Conservation (phyloP, 2,888 invertebrate species). For the Callimorpha dominula region DNA sequence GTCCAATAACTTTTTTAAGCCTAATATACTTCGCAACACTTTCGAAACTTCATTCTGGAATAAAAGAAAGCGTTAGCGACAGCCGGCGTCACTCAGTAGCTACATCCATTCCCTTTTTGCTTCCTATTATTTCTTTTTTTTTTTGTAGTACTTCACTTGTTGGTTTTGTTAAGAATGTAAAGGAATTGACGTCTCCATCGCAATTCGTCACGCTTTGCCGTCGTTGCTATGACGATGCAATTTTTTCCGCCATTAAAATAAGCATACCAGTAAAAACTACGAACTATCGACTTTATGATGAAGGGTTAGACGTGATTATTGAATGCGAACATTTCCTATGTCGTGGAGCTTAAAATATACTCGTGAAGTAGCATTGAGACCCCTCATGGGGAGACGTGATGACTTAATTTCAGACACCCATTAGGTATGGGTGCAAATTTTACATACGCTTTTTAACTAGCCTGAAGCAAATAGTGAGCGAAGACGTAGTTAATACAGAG, state of each 20-base stretch:
- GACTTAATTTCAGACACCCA: slow-evolving; percentile 78
- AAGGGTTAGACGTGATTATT: slow-evolving; percentile 35
- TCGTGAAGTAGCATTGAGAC: slow-evolving; percentile 67
- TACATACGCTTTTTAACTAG: slow-evolving; percentile 54
- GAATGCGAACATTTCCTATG: slow-evolving; percentile 23
- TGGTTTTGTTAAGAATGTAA: slow-evolving; percentile 81
- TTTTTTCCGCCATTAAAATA: slow-evolving; percentile 73
- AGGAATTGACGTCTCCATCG: slow-evolving; percentile 82
- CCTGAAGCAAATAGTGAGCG: slow-evolving; percentile 37
- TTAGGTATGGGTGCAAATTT: slow-evolving; percentile 73
- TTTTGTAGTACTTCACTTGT: slow-evolving; percentile 76
- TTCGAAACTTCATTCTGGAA: slow-evolving; percentile 40
- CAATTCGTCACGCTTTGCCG: slow-evolving; percentile 79
- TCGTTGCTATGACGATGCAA: slow-evolving; percentile 78
- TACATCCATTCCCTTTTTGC: slow-evolving; percentile 51
- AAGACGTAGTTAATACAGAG: slow-evolving; percentile 23
- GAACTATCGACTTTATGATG: slow-evolving; percentile 23
- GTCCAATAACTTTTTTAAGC: slow-evolving; percentile 11
- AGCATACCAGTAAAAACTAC: slow-evolving; percentile 26
- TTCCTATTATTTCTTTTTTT: slow-evolving; percentile 52
- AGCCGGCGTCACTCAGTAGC: slow-evolving; percentile 55
- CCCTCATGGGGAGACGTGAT: slow-evolving; percentile 75
- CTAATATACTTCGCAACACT: slow-evolving; percentile 40
- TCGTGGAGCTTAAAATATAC: slow-evolving; percentile 58
- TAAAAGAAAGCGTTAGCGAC: slow-evolving; percentile 52